A percentile compares a stretch with the other conserved stretches of the same genome.
phyloP scores from a whole-genome alignment of 2,113 vertebrate genomes.

The Ranitomeya imitator region DNA sequence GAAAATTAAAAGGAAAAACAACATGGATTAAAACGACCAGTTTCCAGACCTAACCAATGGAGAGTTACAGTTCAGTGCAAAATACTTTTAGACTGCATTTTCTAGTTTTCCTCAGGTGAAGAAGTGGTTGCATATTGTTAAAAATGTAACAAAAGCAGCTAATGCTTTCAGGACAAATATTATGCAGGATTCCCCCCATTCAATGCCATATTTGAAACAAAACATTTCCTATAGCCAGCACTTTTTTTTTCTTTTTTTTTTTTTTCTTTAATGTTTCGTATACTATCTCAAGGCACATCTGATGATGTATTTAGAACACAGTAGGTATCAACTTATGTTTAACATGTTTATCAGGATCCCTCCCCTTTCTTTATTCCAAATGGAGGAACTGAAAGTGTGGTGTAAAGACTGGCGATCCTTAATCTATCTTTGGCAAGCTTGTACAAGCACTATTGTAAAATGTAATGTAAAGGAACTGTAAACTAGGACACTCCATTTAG shows the following conservation, averaged over 20 bases:
- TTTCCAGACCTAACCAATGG: conserved; percentile 92
- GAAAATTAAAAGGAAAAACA: conserved; percentile 69
- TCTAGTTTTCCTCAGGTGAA: conserved; percentile 88
- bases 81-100: conserved; percentile 91
- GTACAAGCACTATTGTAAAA: conserved; percentile 96
- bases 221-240: conserved; percentile 94
- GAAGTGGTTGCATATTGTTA: conserved; percentile 99
- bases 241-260: conserved; percentile 79
- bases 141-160: conserved; percentile 98
- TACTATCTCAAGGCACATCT: conserved; percentile 99
- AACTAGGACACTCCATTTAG: conserved; percentile 86
- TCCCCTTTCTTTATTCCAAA: conserved; percentile 85
- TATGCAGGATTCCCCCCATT: conserved; percentile 78
- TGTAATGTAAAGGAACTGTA: conserved; percentile 85
- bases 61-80: conserved; percentile 98
- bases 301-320: conserved; percentile 94
- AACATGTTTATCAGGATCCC: conserved; percentile 83
- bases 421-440: conserved; percentile 99
- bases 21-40: conserved; percentile 88
- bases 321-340: conserved; percentile 85
- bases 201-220: conserved; percentile 84
- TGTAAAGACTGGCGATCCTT: conserved; percentile 89
- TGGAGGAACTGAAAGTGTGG: conserved; percentile 91
- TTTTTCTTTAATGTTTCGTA: conserved; percentile 90
- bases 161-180: conserved; percentile 91